phyloP scores from a whole-genome alignment of 2,888 invertebrate species.

The Athalia circularis region DNA sequence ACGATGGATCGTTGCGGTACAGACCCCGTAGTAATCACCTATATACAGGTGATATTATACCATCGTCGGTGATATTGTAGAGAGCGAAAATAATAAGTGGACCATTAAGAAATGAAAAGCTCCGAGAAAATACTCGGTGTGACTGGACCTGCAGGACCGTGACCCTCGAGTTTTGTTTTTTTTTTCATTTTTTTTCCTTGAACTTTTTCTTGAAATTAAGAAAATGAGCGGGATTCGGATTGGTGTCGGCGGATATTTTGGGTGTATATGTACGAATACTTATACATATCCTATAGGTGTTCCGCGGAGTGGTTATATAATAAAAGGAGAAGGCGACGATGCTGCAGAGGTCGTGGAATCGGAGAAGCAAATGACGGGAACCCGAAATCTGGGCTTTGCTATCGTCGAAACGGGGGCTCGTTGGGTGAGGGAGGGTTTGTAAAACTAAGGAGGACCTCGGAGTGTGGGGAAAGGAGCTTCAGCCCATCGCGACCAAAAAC shows the following conservation, averaged over 20 bases:
- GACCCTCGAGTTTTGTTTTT: constrained; percentile 3
- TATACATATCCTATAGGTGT: neutral
- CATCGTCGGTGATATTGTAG: neutral
- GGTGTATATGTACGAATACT: neutral
- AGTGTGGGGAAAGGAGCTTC: constrained; percentile 10
- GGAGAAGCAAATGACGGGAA: constrained; percentile 33
- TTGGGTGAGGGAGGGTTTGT: constrained; percentile 31
- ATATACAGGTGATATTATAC: neutral
- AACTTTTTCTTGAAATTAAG: too few species aligned
- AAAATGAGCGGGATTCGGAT: too few species aligned
- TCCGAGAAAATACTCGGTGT: neutral
- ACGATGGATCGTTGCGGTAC: too few species aligned
- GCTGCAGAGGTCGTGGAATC: neutral
- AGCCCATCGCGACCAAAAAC: neutral
- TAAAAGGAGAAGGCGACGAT: neutral
- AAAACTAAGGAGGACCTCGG: constrained; percentile 45
- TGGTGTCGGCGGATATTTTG: neutral
- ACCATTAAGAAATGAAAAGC: constrained; percentile 30
- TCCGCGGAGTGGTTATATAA: neutral
- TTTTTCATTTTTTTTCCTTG: too few species aligned
- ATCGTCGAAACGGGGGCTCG: constrained; percentile 34
- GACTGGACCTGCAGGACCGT: neutral
- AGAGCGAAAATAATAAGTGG: constrained; percentile 3
- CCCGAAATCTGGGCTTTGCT: constrained; percentile 44
- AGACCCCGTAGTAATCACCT: too few species aligned